Evolutionary conservation across 2,113 vertebrate species (phyloP), one percentile per base, ranked within the genome.

Genomic region (Lethenteron reissneri): DNA sequence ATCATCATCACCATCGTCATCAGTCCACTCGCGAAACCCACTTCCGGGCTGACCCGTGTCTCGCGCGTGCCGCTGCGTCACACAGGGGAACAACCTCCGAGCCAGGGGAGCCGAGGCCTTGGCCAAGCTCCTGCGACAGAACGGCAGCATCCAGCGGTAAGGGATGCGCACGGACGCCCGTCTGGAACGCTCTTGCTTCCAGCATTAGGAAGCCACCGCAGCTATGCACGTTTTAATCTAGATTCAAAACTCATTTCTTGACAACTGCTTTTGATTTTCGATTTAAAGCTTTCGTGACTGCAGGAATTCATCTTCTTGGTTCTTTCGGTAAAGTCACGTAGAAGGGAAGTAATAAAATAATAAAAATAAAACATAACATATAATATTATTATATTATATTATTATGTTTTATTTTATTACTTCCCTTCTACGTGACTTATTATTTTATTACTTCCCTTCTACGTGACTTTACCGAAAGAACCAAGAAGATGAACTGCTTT

Each of bases 61-160:
- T 19, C 14, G 19, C 64, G 9, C 9, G 57, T 15, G 7, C 14
- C 41, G 10, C 25, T 6, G 8, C 62, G 56, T 10, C 11, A 9
- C 5, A 14, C 75, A 99, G 94, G 94, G 92, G 9, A 99, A 97
- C 75, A 95, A 95, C 76, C 79, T 97, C 71, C 85, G 84, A 77
- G 80, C 81, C 0, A 1, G 74, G 11, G 91, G 87, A 58, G 84
- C 87, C 0, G 85, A 90, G 74, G 80, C 84, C 25, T 78, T 97
- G 80, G 94, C 86, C 56, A 87, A 80, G 73, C 71, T 99, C 68
- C 80, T 99, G 70, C 79, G 80, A 21, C 82, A 84, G 74, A 99
- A 90, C 82, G 86, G 84, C 74, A 84, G 83, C 70, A 78, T 99
- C 64, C 81, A 73, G 70, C 88, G 87, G 94, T 97, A 72, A 84